A percentile compares a stretch with the other conserved stretches of the same genome.
phyloP scores from a whole-genome alignment of 2,113 vertebrate genomes.

The Chaetops frenatus region DNA sequence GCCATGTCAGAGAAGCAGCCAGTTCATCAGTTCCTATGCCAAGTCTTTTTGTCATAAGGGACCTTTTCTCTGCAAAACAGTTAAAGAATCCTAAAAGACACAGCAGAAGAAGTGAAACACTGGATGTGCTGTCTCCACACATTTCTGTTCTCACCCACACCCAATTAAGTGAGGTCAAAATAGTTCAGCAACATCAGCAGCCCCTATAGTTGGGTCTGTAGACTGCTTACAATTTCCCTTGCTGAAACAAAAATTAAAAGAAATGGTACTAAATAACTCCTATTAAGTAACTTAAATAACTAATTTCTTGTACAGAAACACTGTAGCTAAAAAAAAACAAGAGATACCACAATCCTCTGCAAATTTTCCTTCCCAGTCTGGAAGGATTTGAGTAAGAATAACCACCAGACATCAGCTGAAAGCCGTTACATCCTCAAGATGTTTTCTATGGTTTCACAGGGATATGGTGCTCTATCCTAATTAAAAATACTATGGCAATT shows the following conservation, averaged over 20 bases:
- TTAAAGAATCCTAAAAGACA: not conserved
- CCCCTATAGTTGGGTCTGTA: not conserved
- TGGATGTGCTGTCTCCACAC: not conserved
- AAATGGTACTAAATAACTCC: not conserved
- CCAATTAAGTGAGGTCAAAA: not conserved
- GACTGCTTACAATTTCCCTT: not conserved
- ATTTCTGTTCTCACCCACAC: not conserved
- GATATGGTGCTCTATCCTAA: not conserved
- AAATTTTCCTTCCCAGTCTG: not conserved
- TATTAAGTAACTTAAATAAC: not conserved
- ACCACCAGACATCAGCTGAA: not conserved
- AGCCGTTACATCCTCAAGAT: not conserved
- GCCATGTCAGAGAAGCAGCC: not conserved
- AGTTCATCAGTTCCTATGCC: not conserved
- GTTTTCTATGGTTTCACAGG: not conserved
- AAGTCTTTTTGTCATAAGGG: not conserved
- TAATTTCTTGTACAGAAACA: not conserved
- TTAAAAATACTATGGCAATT: not conserved
- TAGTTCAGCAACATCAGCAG: not conserved
- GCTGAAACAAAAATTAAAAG: not conserved
- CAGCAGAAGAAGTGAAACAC: not conserved
- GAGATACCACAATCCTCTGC: not conserved
- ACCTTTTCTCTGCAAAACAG: not conserved
- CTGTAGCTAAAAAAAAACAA: not conserved
- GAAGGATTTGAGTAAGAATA: not conserved